Evolutionary conservation across 2,797 vertebrate genomes (phyloP).

Genomic region (Setipinna tenuifilis): DNA sequence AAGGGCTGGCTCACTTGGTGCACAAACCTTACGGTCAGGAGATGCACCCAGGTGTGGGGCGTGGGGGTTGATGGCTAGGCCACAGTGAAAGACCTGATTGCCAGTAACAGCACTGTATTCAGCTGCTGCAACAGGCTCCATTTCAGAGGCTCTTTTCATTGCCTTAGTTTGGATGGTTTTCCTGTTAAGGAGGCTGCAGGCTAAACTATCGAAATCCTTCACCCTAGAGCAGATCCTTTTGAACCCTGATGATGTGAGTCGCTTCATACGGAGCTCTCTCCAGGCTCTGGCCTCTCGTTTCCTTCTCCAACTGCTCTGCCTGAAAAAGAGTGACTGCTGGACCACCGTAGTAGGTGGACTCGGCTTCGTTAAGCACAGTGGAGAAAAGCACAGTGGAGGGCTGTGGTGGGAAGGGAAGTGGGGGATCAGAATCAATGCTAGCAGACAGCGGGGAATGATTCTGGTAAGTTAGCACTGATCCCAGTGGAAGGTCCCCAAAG

Average conservation of each 20-base stretch:
- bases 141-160: constrained; percentile 19
- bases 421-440: no score
- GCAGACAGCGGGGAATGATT: no score
- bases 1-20: constrained; percentile 20
- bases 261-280: neutral
- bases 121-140: constrained; percentile 33
- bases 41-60: constrained; percentile 37
- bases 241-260: constrained; percentile 22
- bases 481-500: no score
- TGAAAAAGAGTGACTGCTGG: neutral
- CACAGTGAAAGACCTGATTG: constrained; percentile 33
- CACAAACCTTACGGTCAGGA: constrained; percentile 29
- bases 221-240: constrained; percentile 32
- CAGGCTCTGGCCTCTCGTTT: neutral
- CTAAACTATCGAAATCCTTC: constrained; percentile 18
- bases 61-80: constrained; percentile 38
- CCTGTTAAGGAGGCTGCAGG: neutral
- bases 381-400: neutral
- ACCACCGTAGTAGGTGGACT: neutral
- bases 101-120: constrained; percentile 30
- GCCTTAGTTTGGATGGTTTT: constrained; percentile 31
- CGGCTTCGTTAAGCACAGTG: neutral
- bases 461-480: no score
- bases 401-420: neutral
- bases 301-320: neutral